Evolutionary conservation across 2,888 invertebrate species (phyloP), one percentile per base, ranked within the genome.

Genomic region (Penaeus monodon): DNA sequence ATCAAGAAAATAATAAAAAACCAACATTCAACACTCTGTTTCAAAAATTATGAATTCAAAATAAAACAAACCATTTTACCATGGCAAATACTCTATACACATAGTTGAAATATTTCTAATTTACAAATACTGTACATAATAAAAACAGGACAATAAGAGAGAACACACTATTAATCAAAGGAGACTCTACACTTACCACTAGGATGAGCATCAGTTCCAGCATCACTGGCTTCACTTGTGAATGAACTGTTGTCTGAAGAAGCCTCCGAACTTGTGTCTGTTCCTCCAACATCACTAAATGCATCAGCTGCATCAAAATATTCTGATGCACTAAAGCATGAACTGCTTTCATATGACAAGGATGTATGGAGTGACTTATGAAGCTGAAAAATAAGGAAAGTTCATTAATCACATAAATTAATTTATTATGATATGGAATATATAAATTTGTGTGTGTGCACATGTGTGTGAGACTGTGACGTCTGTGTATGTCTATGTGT

Each of bases 241-340:
- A 88, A 88, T 38, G 82, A 88, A 68, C 88, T 87, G 79, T 86
- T 84, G 70, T 88, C 88, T 65, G 87, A 84, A 17, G 90, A 90
- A 38, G 87, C 87, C 57, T 90, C 90, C 33, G 87, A 87, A 68
- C 88, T 88, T 22, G 90, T 88, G 84, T 88, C 88, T 66, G 84
- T 84, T 12, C 65, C 88, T 64, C 85, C 88, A n/a, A 77, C 89
- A 70, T 84, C 88, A 76, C 88, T 88, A 44, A 80, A 81, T 38
- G 88, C 90, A 74, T 90, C 90, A 29, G 86, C 88, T 57, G 90
- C 90, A 80, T 90, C 90, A 76, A 90, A 90, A 78, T 90, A 90
- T 79, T 90, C 90, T 20, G 90, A 90, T 77, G 88, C 86, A 81
- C 90, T 90, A 78, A 90, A 90, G 84, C 90, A 90, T 33, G 84